These are phyloP conservation scores for Paedocypris sp. DNA, from an alignment of 2,113 vertebrate genomes.

Conservation along the genomic window DNA sequence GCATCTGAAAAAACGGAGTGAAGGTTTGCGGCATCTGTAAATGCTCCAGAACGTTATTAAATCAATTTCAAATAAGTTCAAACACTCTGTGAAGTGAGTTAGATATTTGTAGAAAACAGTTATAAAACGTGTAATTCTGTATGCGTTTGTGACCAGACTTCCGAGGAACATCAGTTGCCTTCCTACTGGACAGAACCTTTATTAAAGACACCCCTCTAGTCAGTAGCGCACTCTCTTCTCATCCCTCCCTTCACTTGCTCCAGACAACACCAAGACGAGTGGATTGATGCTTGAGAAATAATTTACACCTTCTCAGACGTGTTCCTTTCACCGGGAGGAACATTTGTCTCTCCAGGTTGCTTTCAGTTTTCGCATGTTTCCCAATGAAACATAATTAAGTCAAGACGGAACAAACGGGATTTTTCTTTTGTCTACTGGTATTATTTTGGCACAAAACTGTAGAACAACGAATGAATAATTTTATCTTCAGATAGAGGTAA, in stretches of 20 bases:
- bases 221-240: background rate
- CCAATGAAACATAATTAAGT: background rate
- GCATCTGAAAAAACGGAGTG: too few species aligned
- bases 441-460: too few species aligned
- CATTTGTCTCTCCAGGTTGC: background rate
- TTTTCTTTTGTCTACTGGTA: background rate
- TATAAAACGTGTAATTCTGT: too few species aligned
- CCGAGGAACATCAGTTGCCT: constrained; percentile 5
- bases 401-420: background rate
- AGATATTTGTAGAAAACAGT: too few species aligned
- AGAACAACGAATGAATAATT: too few species aligned
- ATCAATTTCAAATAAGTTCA: too few species aligned
- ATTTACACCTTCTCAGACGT: background rate
- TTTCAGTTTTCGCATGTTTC: background rate
- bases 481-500: too few species aligned
- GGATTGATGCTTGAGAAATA: constrained; percentile 2
- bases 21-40: too few species aligned
- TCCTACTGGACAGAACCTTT: background rate
- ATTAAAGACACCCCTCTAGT: background rate
- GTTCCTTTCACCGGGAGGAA: background rate
- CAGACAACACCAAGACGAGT: constrained; percentile 16
- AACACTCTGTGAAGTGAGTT: too few species aligned
- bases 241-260: constrained; percentile 11
- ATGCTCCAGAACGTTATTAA: too few species aligned
- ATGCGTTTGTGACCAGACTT: background rate